Base-by-base conservation (phyloP, 2,888 invertebrate genomes). In the Invenusta paracnida region DNA sequence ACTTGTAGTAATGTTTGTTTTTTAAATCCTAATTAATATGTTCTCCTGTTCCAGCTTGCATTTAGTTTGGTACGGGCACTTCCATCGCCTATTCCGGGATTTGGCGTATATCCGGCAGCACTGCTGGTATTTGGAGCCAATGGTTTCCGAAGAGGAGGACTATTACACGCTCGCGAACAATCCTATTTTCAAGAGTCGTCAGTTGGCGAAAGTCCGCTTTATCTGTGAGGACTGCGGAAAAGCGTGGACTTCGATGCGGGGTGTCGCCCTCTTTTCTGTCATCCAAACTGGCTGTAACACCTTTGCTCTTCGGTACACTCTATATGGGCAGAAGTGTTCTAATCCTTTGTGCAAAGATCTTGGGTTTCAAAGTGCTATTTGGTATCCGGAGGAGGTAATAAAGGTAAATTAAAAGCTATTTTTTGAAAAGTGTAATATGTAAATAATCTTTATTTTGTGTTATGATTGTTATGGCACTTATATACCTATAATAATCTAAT, bases 211-310 rank as follows among this genome's bases (percentile, higher is more conserved):
- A 73, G 73, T 73, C 23, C 73, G 73, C 17, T 73, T 73, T 27
- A 87, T 82, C 84, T 87, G 89, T 0, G 87, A 92, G 91, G 89
- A 91, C 48, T 92, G 92, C 86, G 91, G 91, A 27, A 92, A 92
- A 87, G 92, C 92, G 0, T 92, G 92, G 92, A 92, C 92, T 0
- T 92, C 92, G 0, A 92, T 92, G 92, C 92, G 92, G 88, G 92
- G 92, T 0, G 89, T 92, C n/a, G 92, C 92, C 0, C 90, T 91
- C 1, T 92, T 92, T 88, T 92, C 92, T 92, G 92, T 91, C 87
- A 89, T 90, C 83, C 88, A 91, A 82, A 90, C 90, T 87, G 89
- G 88, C 82, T 88, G 88, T 81, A 89, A 89, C 17, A 89, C 89
- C 86, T 87, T 89, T 28, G 92, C 92, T 25, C 89, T 92, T 1